These are phyloP conservation scores for Anthophora plumipes DNA, from an alignment of 2,888 invertebrate genomes.

Conservation along the genomic window DNA sequence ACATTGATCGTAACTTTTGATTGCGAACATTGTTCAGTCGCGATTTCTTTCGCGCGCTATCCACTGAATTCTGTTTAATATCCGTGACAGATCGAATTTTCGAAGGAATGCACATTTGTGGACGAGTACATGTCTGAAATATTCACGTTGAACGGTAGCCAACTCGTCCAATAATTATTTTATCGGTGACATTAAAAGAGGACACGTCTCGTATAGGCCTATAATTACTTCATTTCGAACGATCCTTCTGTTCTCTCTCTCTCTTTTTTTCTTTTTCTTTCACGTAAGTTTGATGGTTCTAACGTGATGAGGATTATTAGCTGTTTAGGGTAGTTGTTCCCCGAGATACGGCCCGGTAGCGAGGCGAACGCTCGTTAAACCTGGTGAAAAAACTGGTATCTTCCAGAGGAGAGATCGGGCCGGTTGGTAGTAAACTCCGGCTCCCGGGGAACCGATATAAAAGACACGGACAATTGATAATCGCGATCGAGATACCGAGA, in stretches of 20 bases:
- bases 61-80: neutral
- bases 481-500: slow-evolving; percentile 9
- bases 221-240: slow-evolving; percentile 67
- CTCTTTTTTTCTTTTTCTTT: slow-evolving; percentile 23
- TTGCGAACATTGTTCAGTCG: neutral
- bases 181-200: slow-evolving; percentile 37
- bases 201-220: slow-evolving; percentile 23
- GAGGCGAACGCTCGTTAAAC: slow-evolving; percentile 47
- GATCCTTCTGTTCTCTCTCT: slow-evolving; percentile 47
- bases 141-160: slow-evolving; percentile 47
- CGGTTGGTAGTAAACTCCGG: slow-evolving; percentile 21
- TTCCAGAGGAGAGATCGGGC: slow-evolving; percentile 10
- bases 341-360: slow-evolving; percentile 36
- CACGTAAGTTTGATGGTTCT: slow-evolving; percentile 34
- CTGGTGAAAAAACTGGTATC: slow-evolving; percentile 27
- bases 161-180: slow-evolving; percentile 51
- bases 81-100: slow-evolving; percentile 22
- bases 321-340: slow-evolving; percentile 48
- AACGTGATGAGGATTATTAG: slow-evolving; percentile 56
- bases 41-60: neutral
- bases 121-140: neutral
- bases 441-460: neutral
- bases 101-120: neutral
- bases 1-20: neutral
- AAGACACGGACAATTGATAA: slow-evolving; percentile 36